Percentiles rank a stretch among this genome's conserved stretches.
Evolutionary conservation across 2,797 vertebrate genomes (phyloP).

Genomic region (Semaprochilodus insignis): DNA sequence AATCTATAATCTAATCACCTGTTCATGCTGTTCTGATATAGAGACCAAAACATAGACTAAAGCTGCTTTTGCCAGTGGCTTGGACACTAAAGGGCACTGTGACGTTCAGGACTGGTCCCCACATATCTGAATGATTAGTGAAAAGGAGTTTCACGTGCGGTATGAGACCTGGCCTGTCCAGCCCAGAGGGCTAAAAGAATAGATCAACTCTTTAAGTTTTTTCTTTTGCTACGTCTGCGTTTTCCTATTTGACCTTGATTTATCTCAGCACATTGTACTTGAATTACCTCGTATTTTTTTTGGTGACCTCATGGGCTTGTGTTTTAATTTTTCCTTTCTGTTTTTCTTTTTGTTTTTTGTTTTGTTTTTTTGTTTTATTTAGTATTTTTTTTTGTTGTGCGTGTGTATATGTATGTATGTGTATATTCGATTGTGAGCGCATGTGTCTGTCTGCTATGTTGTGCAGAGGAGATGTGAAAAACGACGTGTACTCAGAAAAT

Average conservation of each 20-base stretch:
- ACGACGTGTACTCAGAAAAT: conserved; percentile 64
- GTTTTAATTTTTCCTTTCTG: conserved; percentile 69
- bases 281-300: conserved; percentile 94
- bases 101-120: conserved; percentile 60
- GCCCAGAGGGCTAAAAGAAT: conserved; percentile 70
- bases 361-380: conserved; percentile 34
- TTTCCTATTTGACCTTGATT: conserved; percentile 75
- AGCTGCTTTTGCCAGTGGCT: conserved; percentile 64
- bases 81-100: conserved; percentile 54
- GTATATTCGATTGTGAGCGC: conserved; percentile 54
- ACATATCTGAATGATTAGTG: conserved; percentile 67
- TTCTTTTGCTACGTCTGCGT: conserved; percentile 73
- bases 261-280: conserved; percentile 96
- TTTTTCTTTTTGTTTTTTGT: conserved; percentile 65
- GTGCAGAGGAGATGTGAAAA: conserved; percentile 65
- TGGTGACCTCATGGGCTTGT: conserved; percentile 93
- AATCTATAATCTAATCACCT: conserved; percentile 59
- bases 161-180: conserved; percentile 66
- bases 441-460: conserved; percentile 47
- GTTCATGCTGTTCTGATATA: conserved; percentile 64
- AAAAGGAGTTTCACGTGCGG: conserved; percentile 63
- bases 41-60: conserved; percentile 67
- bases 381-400: no score
- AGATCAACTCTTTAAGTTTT: conserved; percentile 72
- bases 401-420: background rate